A percentile compares a stretch with the other conserved stretches of the same genome.
Conservation (phyloP, 2,888 invertebrate genomes). For the Eristalis pertinax region DNA sequence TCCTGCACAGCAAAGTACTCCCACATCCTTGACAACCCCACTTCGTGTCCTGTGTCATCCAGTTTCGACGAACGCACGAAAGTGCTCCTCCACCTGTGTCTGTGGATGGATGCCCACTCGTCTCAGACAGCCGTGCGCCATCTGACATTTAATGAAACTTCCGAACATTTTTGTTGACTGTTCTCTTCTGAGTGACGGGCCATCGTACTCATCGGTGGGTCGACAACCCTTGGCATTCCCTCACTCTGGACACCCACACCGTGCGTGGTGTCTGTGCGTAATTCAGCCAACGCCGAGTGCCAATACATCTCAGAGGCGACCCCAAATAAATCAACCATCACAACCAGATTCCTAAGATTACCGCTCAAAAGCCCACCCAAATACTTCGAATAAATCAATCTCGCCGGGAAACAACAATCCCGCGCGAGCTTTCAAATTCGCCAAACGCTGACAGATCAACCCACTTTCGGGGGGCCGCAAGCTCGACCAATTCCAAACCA, state of each 20-base stretch:
- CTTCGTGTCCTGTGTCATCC: too few relatives aligned
- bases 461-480: conserved; percentile 36
- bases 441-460: conserved; percentile 31
- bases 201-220: background rate
- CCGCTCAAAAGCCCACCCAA: conserved; percentile 7
- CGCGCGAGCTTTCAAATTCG: background rate
- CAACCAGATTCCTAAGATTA: conserved; percentile 47
- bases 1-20: too few relatives aligned
- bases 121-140: too few relatives aligned
- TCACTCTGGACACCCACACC: background rate
- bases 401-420: conserved; percentile 16
- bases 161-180: too few relatives aligned
- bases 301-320: background rate
- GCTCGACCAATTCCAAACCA: conserved; percentile 35
- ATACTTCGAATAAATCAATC: conserved; percentile 46
- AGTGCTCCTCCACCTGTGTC: too few relatives aligned
- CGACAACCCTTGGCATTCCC: background rate
- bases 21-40: too few relatives aligned
- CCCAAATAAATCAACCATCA: conserved; percentile 38
- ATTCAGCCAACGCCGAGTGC: background rate
- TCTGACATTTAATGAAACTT: too few relatives aligned
- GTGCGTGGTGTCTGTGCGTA: background rate
- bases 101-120: too few relatives aligned
- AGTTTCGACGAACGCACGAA: too few relatives aligned
- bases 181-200: too few relatives aligned